Evolutionary conservation across 2,797 vertebrate genomes (phyloP), one percentile per base, ranked within the genome.

Genomic region (Gila robusta): DNA sequence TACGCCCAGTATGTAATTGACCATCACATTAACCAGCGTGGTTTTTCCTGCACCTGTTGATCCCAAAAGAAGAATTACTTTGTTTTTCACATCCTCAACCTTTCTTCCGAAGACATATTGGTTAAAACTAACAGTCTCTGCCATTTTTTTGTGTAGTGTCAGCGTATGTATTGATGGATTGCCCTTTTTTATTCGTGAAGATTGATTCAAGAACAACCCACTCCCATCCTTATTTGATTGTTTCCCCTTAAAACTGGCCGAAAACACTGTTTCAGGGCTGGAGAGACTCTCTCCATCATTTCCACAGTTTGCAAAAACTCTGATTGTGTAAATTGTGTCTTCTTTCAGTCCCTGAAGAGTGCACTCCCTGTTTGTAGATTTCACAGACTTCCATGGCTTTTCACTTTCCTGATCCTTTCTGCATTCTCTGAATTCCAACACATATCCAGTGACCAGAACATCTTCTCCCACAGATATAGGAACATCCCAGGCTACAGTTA

Each of bases 31-130:
- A 16, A 90, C 44, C 9, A 89, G 84, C 0, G 84, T 90, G 37
- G 86, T 89, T 84, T 90, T 89, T 52, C 88, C 87, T 52, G 85
- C 76, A 41, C 89, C 89, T 11, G 89, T 90, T 6, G 86, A 23
- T 37, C 89, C 89, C 17, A 89, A 23, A 39, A 90, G 52, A 62
- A 90, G 62, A 5, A 90, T 78, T 0, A 89, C 88, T 82, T 89
- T 89, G 71, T 87, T 89, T 66, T 89, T 82, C 19, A 26, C 78
- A 56, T 86, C 52, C 70, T 90, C 88, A 39, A 90, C 87, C 32
- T 88, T 87, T 74, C 32, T 69, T 49, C 85, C 89, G 8, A 83
- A 90, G 17, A 81, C 52, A n/a, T 44, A 84, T 37, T 86, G 83
- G 39, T 84, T 74, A 52, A 90, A 86, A 83, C 37, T 12, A 1